Conservation (phyloP, 2,888 invertebrate genomes). For the Rotaria sp. region DNA sequence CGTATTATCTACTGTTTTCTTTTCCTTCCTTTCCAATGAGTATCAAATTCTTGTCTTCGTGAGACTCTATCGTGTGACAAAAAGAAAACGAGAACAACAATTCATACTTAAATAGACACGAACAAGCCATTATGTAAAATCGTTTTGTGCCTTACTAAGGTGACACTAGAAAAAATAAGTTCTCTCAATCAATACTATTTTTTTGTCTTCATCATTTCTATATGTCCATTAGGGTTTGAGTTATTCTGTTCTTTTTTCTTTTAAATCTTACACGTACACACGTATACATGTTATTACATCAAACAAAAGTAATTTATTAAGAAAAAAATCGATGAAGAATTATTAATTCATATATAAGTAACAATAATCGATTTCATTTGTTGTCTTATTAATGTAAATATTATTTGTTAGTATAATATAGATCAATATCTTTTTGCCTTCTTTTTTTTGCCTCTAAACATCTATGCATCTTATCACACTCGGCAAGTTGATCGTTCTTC, state of each 20-base stretch:
- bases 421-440: neutral
- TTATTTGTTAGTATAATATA: neutral
- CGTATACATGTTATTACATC: no score
- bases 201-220: neutral
- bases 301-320: neutral
- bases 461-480: neutral
- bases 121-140: no score
- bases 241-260: neutral
- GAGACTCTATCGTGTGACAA: no score
- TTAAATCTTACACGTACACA: neutral
- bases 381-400: neutral
- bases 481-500: neutral
- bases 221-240: neutral
- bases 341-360: neutral
- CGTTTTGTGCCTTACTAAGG: no score
- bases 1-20: neutral
- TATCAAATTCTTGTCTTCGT: neutral
- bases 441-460: neutral
- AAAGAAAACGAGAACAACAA: no score
- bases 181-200: no score
- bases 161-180: no score
- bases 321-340: neutral
- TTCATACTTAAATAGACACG: no score
- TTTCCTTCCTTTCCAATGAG: neutral
- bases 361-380: neutral